phyloP scores from a whole-genome alignment of 2,888 invertebrate species.

The Cyaniris semiargus region DNA sequence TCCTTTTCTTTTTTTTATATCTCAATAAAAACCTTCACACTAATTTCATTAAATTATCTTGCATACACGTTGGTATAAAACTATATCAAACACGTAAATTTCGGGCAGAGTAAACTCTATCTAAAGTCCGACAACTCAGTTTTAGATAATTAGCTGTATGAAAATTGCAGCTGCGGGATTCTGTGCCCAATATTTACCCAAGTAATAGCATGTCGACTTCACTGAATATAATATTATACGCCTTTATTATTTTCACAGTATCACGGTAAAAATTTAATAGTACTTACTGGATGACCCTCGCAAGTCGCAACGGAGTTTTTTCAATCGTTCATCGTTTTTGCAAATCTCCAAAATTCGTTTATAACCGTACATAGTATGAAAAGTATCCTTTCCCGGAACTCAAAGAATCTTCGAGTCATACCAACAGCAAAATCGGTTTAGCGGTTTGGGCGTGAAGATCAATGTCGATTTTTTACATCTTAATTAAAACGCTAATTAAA shows the following conservation, averaged over 20 bases:
- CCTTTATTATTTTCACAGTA: not conserved
- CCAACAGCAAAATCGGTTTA: too few relatives aligned
- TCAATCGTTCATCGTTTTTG: too few relatives aligned
- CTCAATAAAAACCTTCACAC: not conserved
- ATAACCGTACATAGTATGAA: too few relatives aligned
- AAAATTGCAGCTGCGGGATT: constrained; percentile 4
- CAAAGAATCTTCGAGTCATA: too few relatives aligned
- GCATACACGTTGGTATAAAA: not conserved
- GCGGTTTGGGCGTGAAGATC: too few relatives aligned
- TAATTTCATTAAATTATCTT: not conserved
- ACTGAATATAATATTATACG: not conserved
- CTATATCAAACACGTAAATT: not conserved
- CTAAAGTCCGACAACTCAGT: not conserved
- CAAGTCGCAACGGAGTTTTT: too few relatives aligned
- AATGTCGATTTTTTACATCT: too few relatives aligned
- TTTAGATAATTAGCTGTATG: not conserved
- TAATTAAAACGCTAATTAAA: too few relatives aligned
- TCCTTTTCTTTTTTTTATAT: too few relatives aligned
- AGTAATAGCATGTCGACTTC: not conserved
- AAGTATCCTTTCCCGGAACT: too few relatives aligned
- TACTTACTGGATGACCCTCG: too few relatives aligned
- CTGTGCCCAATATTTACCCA: not conserved
- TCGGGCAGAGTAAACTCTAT: not conserved
- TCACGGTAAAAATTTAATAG: not conserved
- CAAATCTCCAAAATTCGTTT: too few relatives aligned